Evolutionary conservation across 1,140 invertebrate species (phyloP), one percentile per base, ranked within the genome.

Genomic region (Hypothenemus hampei): DNA sequence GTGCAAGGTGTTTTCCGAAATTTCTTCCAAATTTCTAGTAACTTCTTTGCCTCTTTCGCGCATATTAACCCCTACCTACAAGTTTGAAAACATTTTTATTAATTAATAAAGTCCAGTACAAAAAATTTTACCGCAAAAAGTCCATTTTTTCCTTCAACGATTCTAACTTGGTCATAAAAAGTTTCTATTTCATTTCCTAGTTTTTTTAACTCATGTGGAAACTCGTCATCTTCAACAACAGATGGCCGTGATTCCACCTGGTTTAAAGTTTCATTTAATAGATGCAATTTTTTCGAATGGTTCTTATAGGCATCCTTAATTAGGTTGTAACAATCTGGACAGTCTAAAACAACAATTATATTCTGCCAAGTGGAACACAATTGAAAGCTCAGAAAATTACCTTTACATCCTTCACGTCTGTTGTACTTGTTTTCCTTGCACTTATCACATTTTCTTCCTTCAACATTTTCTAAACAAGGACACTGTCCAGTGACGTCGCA

Each of bases 401-500:
- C 50, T 33, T 44, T 73, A 66, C 92, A 96, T 10, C 89, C 91
- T 31, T 81, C 80, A 60, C 91, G 85, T 20, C 89, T 77, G 67
- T 92, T 85, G 64, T 85, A 85, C 69, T 92, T 95, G 68, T 97
- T 96, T 67, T 95, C 91, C 72, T 92, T 92, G 69, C 94, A 97
- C 21, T 87, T 81, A 66, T 97, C 89, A 68, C 93, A 97, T 16
- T 81, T 78, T 49, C 85, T 70, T 11, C 92, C 93, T 72, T 94
- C 92, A 1, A 96, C 92, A 68, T 95, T 95, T 39, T 89, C 83
- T 36, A 88, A 80, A 71, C 93, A 97, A 70, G 83, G 85, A 76
- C 93, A 96, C 67, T 95, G 90, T 11, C 93, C 93, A 55, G 71
- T 75, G 15, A 82, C 76, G 59, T 89, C 81, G 62, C 93, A 97